Evolutionary conservation across 2,113 vertebrate genomes (phyloP), one percentile per base, ranked within the genome.

Genomic region (Chloropsis hardwickii): DNA sequence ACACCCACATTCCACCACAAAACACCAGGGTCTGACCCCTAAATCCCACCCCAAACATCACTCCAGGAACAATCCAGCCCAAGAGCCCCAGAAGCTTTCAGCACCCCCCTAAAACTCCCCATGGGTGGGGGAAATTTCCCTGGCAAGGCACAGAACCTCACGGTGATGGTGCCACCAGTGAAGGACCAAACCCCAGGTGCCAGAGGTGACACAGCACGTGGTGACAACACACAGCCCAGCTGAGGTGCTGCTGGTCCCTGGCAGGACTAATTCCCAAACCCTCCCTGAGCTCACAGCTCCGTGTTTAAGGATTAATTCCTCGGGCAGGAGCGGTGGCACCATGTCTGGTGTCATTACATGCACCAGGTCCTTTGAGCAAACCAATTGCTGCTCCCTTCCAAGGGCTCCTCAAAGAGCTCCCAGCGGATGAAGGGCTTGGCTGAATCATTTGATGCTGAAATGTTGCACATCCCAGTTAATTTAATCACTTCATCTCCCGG

Each of bases 111-210:
- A 4, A 2, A 20, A 2, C 3, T 8, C 31, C 27, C 4, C 2
- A 1, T 8, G 33, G 22, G 4, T 1, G 7, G 16, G 29, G 45
- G n/a, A 31, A 16, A 6, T 2, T 4, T 10, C 81, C 61, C 40
- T 1, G 1, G 19, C 5, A 7, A 16, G 40, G 33, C 42, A 6
- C 14, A 2, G 66, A 6, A 35, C 27, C 19, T 11, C 2, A 0
- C 0, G 1, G 40, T 1, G 48, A 62, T 6, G 0, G 4, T 44
- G 76, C 66, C 80, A 25, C 44, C 37, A 0, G 42, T 0, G 8
- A 35, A 20, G 67, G 56, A 3, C 16, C 11, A 31, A 29, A 2
- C 2, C 40, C 37, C 4, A 0, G 25, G 66, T 1, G 35, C 22
- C 53, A 48, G 33, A 12, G 45, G 76, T 42, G 71, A 14, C 12